Evolutionary conservation across 2,113 vertebrate genomes (phyloP), one percentile per base, ranked within the genome.

Genomic region (Rynchops niger): DNA sequence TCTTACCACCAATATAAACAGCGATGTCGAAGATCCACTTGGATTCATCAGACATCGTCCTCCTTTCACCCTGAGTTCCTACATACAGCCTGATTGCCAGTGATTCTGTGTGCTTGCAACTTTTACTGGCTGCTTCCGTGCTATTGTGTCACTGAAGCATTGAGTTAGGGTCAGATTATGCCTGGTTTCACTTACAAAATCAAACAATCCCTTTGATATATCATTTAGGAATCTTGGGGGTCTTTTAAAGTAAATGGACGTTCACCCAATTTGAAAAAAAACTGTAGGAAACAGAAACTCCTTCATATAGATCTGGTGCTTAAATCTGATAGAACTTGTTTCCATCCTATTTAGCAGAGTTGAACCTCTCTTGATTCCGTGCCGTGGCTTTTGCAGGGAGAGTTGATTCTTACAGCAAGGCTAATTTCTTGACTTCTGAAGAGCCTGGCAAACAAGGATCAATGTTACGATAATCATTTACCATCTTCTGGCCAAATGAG

Each of bases 131-230:
- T 14, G 13, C 50, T 36, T 43, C 21, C 4, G 2, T 5, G 19
- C 42, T 43, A 4, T 18, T 17, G 11, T 66, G 23, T 5, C 59
- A 26, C 21, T 11, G 0, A 38, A 17, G 32, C 5, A 17, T 7
- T 1, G 0, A 26, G 47, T 4, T 4, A 42, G 29, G 25, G 15
- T 32, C 69, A 42, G 15, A 2, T 32, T 47, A 4, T 55, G 36
- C 34, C 45, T 20, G 23, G 22, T 73, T 65, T 7, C 27, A 7
- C 30, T 25, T 43, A 6, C 2, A 29, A 26, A 43, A 42, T 7
- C 13, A 15, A 49, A 9, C 21, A 47, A 2, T 47, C 11, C 20
- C 12, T 53, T 36, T n/a, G 6, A 12, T 14, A 6, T 14, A 5
- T 26, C 20, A 9, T 11, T 63, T 59, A n/a, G 11, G n/a, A 38